Evolutionary conservation across 2,888 invertebrate species (phyloP).

Genomic region (Amiota communis): DNA sequence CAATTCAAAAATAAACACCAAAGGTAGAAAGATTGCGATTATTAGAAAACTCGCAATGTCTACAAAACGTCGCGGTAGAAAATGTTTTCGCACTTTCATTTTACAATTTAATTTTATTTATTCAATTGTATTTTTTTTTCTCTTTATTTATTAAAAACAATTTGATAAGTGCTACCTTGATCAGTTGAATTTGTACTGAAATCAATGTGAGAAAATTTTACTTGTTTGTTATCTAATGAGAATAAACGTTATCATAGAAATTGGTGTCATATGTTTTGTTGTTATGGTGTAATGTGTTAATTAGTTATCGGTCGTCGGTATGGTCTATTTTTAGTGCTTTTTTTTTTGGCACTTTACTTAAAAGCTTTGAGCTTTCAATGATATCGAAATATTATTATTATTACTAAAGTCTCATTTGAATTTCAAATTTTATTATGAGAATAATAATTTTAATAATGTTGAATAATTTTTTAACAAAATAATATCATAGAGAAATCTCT

Average conservation of each 20-base stretch:
- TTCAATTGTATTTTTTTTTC: not conserved
- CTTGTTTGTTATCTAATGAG: not conserved
- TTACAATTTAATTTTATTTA: not conserved
- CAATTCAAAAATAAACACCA: constrained; percentile 72
- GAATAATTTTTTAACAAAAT: too few species aligned
- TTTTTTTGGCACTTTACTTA: too few species aligned
- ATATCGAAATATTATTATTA: too few species aligned
- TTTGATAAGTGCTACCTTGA: too few species aligned
- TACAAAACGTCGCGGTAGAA: constrained; percentile 54
- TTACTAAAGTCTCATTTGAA: too few species aligned
- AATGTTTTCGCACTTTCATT: constrained; percentile 55
- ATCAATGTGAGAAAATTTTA: not conserved
- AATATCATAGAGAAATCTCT: too few species aligned
- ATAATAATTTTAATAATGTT: too few species aligned
- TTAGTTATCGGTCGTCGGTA: too few species aligned
- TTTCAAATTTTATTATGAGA: too few species aligned
- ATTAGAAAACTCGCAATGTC: constrained; percentile 61
- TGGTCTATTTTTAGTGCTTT: too few species aligned
- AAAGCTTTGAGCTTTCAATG: too few species aligned
- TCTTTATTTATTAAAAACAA: too few species aligned
- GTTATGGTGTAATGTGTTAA: not conserved
- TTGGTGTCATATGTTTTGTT: not conserved
- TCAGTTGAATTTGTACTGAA: not conserved
- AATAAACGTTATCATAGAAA: not conserved
- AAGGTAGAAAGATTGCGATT: constrained; percentile 58